Evolutionary conservation across 2,113 vertebrate species (phyloP), one percentile per base, ranked within the genome.

Genomic region (human): DNA sequence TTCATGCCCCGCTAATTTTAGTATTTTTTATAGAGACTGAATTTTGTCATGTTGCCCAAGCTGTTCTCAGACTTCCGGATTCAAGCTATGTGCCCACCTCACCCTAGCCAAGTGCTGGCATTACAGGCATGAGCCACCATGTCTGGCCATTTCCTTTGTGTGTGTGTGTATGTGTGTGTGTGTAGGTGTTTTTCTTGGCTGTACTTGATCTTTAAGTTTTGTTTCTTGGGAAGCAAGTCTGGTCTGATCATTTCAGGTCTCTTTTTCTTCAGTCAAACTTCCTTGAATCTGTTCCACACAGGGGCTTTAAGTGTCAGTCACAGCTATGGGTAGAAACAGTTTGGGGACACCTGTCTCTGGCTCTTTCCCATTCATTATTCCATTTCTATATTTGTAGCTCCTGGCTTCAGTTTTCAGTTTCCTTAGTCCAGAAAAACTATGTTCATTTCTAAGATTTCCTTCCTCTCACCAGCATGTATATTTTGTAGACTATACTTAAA

Each of bases 251-350:
- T 48, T 40, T 78, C 57, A 93, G 30, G 23, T 16, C n/a, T 40
- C 64, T 18, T 55, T 43, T 83, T 89, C 23, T 32, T 73, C 35
- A 30, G 14, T 89, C 35, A 38, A n/a, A 27, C 16, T 40, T 72
- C 22, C 3, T 14, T 52, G 27, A 76, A 35, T 52, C 2, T 75
- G 4, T 50, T 94, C 27, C 14, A 38, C 32, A 91, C 25, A 8
- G 38, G 20, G 4, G 75, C 7, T 2, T 75, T 23, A 82, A 6
- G 7, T 20, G 8, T 57, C 52, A 25, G 16, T 88, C 16, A 72
- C 22, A 70, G 16, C 8, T 5, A 9, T 1, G 2, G 12, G 3
- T 61, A 68, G 6, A 22, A 68, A 82, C 0, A 18, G 0, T 66
- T 27, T 57, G 20, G 68, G 25, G 16, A 64, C 3, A 48, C 17